Conservation (phyloP, 2,888 invertebrate genomes). For the Silvanus unidentatus region DNA sequence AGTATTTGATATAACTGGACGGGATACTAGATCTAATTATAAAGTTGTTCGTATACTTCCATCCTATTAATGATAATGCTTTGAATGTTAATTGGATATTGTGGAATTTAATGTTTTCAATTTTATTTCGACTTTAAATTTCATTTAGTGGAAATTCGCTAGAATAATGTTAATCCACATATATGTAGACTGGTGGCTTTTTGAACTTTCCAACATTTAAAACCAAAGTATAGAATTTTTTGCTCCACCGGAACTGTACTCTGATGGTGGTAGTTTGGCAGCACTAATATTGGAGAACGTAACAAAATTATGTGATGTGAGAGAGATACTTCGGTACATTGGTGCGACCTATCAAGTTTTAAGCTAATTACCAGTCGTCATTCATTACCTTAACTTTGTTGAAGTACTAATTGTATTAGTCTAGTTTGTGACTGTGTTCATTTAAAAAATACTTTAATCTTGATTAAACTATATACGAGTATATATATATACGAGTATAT, state of each 20-base stretch:
- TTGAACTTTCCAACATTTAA: no score
- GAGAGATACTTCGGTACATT: slow-evolving; percentile 1
- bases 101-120: slow-evolving; percentile 2
- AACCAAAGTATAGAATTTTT: no score
- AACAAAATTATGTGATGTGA: slow-evolving; percentile 1
- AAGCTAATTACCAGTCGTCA: slow-evolving; percentile 45
- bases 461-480: background rate
- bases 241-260: no score
- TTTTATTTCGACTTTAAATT: background rate
- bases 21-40: slow-evolving; percentile 33
- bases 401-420: slow-evolving; percentile 1
- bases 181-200: no score
- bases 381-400: slow-evolving; percentile 43
- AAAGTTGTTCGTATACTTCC: slow-evolving; percentile 24
- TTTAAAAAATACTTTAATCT: background rate
- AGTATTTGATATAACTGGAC: slow-evolving; percentile 3
- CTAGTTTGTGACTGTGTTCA: background rate
- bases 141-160: no score
- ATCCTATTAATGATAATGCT: slow-evolving; percentile 4
- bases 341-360: slow-evolving; percentile 40
- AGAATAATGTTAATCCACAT: no score
- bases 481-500: no score
- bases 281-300: no score
- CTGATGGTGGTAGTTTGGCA: no score
- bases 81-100: slow-evolving; percentile 5